Evolutionary conservation across 2,797 vertebrate species (phyloP), one percentile per base, ranked within the genome.

Genomic region (Melanotaenia parkinsoni): DNA sequence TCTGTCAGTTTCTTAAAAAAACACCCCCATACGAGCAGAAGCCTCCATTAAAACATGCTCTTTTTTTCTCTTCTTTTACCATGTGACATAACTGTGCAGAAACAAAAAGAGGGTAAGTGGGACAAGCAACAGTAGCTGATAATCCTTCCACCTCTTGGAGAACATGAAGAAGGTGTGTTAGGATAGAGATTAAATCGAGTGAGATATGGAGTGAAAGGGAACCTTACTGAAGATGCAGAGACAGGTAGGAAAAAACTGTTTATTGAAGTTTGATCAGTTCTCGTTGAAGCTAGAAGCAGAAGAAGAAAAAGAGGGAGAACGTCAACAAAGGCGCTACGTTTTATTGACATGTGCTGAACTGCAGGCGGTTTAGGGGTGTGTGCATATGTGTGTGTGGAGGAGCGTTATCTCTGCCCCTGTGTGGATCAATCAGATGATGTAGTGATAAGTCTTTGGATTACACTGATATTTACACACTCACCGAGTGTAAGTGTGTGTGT

Each of bases 341-440:
- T 79, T 91, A 92, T 92, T 86, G 87, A 94, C 85, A 75, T 74
- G 75, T 70, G 77, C 68, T 43, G 74, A 76, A 81, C 87, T 88
- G 82, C 70, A 58, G 87, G 88, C 83, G 77, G 76, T 89, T 91
- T 85, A 89, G 86, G 79, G 58, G 47, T 47, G 20, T n/a, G 45
- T 47, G 77, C 77, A 84, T 80, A 73, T 5, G 77, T 66, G 67
- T 51, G 76, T 1, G 75, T 64, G 67, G 40, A 53, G 54, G 62
- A 51, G 71, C 67, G 85, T 79, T 88, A 91, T 90, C 87, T 84
- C 83, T 89, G 88, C 84, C 88, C 79, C 83, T 74, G 73, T 86
- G 72, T 73, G 84, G 88, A 93, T 93, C 92, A 92, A 92, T 94
- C 88, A 92, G 90, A 94, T 92, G 89, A 90, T 92, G 92, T 91